These are phyloP conservation scores for Chaenocephalus aceratus DNA, from an alignment of 2,113 vertebrate genomes.

Conservation along the genomic window DNA sequence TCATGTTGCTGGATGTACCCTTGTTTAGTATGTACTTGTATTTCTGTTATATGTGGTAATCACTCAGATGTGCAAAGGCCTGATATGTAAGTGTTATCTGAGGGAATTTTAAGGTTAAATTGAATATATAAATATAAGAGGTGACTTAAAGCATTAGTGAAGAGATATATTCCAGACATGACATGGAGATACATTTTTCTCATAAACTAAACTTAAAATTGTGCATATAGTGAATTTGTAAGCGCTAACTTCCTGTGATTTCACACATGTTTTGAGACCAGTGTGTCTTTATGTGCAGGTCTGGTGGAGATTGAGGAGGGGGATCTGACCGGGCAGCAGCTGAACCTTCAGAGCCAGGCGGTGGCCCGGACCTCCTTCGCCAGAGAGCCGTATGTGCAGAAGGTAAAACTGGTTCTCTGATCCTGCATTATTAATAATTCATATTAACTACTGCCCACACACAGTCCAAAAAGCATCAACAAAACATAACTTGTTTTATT, in stretches of 20 bases:
- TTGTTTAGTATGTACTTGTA: not conserved
- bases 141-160: not conserved
- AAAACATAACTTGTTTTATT: not conserved
- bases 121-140: not conserved
- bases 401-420: conserved; percentile 81
- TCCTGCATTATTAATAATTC: not conserved
- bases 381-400: conserved; percentile 91
- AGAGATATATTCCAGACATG: not conserved
- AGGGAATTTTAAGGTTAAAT: not conserved
- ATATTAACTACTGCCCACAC: not conserved
- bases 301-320: conserved; percentile 97
- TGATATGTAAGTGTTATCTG: not conserved
- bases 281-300: conserved; percentile 78
- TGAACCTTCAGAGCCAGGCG: conserved; percentile 88
- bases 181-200: not conserved
- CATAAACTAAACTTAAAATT: not conserved
- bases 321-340: conserved; percentile 88
- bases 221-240: not conserved
- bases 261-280: not conserved
- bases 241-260: not conserved
- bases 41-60: not conserved
- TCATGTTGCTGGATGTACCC: accelerated
- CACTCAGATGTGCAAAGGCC: not conserved
- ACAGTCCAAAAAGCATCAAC: not conserved
- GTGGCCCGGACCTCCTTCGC: conserved; percentile 93